Base-by-base conservation (phyloP, 2,888 invertebrate species). In the Anthophora plumipes region DNA sequence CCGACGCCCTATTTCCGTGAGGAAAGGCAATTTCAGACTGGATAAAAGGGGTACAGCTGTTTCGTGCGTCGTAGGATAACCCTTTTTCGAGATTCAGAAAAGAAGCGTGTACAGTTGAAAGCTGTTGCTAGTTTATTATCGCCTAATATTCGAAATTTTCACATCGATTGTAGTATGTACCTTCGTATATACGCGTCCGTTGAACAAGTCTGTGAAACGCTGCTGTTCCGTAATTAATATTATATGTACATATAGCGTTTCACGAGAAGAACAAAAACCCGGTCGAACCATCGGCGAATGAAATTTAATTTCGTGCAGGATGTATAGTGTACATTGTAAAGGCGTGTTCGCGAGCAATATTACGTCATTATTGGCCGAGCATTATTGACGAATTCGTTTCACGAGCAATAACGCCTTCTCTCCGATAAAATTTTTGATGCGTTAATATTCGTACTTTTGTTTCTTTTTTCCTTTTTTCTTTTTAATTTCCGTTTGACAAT, bases 81-180 rank as follows among this genome's bases (percentile, higher is more conserved):
- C 73, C 75, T 59, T 83, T 59, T 83, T 80, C 67, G 54, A 54
- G 63, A 46, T 48, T 17, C 25, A 12, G n/a, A 9, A 6, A 20
- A 46, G 52, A 61, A 69, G 69, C 39, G 50, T 64, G 61, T 67
- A 68, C 77, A 68, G 41, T 50, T 63, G 63, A 69, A 83, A 85
- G 74, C 80, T 59, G 64, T 80, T 54, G 57, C 80, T 75, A 74
- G 71, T 83, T 85, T 83, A 85, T 85, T 61, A 66, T 80, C 71
- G 63, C 68, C 73, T 82, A 83, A 74, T 85, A 77, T 83, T 67
- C 55, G 69, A 80, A 85, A 76, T 83, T 80, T 71, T 60, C 55
- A 43, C 50, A 12, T 59, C 74, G 39, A 57, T 78, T 31, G 43
- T 78, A n/a, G n/a, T n/a, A n/a, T n/a, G n/a, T n/a, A n/a, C n/a